phyloP scores from a whole-genome alignment of 2,888 invertebrate species.

The Ischnura elegans region DNA sequence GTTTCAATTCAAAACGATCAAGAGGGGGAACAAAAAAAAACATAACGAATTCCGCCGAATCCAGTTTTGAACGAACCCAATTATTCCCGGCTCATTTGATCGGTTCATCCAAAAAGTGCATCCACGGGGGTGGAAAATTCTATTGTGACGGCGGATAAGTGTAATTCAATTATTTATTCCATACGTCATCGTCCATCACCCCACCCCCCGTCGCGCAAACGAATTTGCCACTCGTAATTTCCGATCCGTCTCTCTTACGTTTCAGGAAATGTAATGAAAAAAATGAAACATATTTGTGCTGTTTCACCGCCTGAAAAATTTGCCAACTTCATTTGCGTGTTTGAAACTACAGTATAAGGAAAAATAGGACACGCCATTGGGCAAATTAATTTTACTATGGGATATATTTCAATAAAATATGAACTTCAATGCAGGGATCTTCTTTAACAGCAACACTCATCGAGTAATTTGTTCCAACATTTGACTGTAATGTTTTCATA shows the following conservation, averaged over 20 bases:
- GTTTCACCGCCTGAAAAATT: neutral
- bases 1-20: neutral
- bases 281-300: neutral
- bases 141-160: neutral
- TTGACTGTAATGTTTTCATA: too few species aligned
- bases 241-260: neutral
- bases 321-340: neutral
- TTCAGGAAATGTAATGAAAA: neutral
- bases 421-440: too few species aligned
- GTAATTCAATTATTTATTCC: neutral
- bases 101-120: neutral
- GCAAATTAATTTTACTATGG: too few species aligned
- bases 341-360: too few species aligned
- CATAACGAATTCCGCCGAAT: slow-evolving; percentile 8
- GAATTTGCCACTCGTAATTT: neutral
- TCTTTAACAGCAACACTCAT: too few species aligned
- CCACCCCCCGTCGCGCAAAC: too few species aligned
- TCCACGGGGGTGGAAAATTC: neutral
- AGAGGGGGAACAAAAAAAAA: neutral
- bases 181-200: slow-evolving; percentile 12
- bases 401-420: too few species aligned
- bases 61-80: slow-evolving; percentile 11
- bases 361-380: too few species aligned
- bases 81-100: slow-evolving; percentile 1
- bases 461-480: too few species aligned